phyloP scores from a whole-genome alignment of 2,888 invertebrate genomes.

The Hetaerina titia region DNA sequence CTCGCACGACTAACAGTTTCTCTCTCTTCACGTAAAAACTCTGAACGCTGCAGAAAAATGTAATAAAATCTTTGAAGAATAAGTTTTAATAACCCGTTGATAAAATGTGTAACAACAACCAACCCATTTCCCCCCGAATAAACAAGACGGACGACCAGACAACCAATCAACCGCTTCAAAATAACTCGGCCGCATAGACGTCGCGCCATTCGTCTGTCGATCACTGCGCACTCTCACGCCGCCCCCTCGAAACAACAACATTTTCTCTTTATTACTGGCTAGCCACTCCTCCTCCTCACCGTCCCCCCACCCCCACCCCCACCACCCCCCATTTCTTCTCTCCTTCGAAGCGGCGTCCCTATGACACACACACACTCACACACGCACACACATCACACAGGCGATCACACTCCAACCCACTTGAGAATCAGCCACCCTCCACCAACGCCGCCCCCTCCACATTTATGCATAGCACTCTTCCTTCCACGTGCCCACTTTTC shows the following conservation, averaged over 20 bases:
- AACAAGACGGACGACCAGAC: constrained; percentile 66
- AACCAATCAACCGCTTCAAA: constrained; percentile 48
- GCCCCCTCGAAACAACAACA: background rate
- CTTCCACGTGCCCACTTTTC: background rate
- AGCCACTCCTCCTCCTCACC: background rate
- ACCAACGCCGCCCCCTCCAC: background rate
- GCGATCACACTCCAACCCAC: constrained; percentile 3
- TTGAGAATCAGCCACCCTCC: background rate
- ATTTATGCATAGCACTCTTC: background rate
- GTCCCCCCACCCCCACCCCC: background rate
- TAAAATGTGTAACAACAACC: constrained; percentile 71
- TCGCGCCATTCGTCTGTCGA: constrained; percentile 7
- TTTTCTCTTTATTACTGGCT: background rate
- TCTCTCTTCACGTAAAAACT: constrained; percentile 64
- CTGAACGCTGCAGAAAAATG: constrained; percentile 57
- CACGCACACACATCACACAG: constrained; percentile 4
- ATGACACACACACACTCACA: background rate
- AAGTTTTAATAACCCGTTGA: constrained; percentile 71
- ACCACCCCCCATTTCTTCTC: background rate
- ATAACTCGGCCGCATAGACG: constrained; percentile 23
- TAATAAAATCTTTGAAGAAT: constrained; percentile 66
- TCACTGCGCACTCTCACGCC: constrained; percentile 22
- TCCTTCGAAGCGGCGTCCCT: background rate
- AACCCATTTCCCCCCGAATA: constrained; percentile 70
- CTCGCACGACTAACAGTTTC: constrained; percentile 55